Evolutionary conservation across 2,113 vertebrate genomes (phyloP), one percentile per base, ranked within the genome.

Genomic region (Talpa occidentalis): DNA sequence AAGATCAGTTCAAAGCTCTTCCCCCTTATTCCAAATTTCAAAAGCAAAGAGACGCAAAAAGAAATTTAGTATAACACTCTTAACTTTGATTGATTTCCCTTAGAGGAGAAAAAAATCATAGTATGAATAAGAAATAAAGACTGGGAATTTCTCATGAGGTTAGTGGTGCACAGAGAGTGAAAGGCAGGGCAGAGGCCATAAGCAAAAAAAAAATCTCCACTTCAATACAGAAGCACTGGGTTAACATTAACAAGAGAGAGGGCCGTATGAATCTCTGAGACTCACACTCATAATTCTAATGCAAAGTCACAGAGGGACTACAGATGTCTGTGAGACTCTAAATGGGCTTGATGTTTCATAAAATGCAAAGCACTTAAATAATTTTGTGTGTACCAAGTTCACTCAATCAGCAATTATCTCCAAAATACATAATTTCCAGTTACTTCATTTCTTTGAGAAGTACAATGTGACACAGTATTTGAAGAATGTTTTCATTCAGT

Each of bases 341-440:
- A 73, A n/a, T 26, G 44, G 14, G n/a, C 78, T 54, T 52, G 73
- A 76, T 64, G 5, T 83, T 82, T 88, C 49, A 84, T 92, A 90
- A 94, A 82, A 95, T 37, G 5, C 10, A 49, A 77, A 90, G 8
- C 24, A 85, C 84, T 95, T 60, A 81, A 90, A 78, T 72, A 54
- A 94, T 88, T 96, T 90, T 95, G 35, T 96, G 94, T 94, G 42
- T 89, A 94, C 86, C 17, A 19, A 88, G 12, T 67, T 69, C 0
- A 69, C 73, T 80, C 74, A 60, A 49, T 94, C 91, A 84, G 4
- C 54, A 97, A 95, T 96, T 96, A 96, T 70, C 90, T 91, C 35
- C 44, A 56, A 97, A 98, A 94, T 62, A 95, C 89, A 94, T 49
- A 92, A 64, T 87, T 94, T 96, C 66, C 88, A 98, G 78, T 97